Evolutionary conservation across 2,113 vertebrate genomes (phyloP).

Genomic region (Eulemur macaco): DNA sequence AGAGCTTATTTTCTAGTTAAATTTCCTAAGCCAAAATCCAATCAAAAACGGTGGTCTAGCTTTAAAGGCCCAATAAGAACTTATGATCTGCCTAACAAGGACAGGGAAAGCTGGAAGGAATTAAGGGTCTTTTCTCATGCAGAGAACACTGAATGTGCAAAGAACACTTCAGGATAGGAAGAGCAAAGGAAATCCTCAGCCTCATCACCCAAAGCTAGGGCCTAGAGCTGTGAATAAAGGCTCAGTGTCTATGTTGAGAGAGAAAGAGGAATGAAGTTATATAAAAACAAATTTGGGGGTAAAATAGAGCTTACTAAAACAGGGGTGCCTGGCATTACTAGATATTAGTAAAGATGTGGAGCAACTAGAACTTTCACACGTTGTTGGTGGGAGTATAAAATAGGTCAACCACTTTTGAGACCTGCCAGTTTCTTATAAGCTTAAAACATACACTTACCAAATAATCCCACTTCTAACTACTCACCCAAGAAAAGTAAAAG

Average conservation of each 20-base stretch:
- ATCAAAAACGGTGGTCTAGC: background rate
- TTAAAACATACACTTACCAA: background rate
- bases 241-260: background rate
- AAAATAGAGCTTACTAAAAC: background rate
- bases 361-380: background rate
- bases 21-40: background rate
- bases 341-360: background rate
- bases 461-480: background rate
- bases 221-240: background rate
- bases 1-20: conserved; percentile 5
- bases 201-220: background rate
- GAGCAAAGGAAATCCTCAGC: background rate
- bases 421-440: background rate
- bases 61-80: background rate
- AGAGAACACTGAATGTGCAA: background rate
- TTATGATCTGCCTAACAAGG: background rate
- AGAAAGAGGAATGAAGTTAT: background rate
- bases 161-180: background rate
- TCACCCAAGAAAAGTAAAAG: conserved; percentile 24
- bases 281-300: background rate
- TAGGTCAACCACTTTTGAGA: background rate
- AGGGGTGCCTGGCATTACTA: background rate
- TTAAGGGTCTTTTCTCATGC: background rate
- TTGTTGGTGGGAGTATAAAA: background rate
- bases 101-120: background rate